phyloP scores from a whole-genome alignment of 2,113 vertebrate genomes.

The Meriones unguiculatus region DNA sequence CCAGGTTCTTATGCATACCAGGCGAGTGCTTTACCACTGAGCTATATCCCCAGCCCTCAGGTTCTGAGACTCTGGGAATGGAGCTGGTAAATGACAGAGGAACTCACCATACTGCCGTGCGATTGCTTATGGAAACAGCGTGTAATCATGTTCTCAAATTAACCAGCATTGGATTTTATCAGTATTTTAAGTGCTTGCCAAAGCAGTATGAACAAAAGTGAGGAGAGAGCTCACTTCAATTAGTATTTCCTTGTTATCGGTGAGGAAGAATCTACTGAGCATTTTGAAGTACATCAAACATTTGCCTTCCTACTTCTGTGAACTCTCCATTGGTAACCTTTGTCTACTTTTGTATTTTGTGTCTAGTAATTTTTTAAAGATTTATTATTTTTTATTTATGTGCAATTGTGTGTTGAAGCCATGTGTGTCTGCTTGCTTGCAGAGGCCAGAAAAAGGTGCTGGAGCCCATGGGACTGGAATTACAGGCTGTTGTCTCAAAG shows the following conservation, averaged over 20 bases:
- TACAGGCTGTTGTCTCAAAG: background rate
- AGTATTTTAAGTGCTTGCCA: background rate
- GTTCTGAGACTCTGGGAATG: background rate
- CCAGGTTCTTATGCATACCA: background rate
- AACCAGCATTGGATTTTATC: background rate
- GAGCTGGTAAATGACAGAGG: background rate
- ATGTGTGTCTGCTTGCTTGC: background rate
- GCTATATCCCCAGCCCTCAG: background rate
- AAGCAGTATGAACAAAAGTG: slow-evolving; percentile 5
- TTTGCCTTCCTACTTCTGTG: background rate
- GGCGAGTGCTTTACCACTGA: background rate
- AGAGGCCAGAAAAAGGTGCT: background rate
- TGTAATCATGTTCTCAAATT: background rate
- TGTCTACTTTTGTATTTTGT: background rate
- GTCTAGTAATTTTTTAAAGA: background rate
- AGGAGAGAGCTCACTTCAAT: background rate
- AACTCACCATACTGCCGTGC: background rate
- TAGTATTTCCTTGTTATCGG: background rate
- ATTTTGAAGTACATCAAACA: background rate
- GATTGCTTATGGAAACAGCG: background rate
- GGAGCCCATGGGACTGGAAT: no score
- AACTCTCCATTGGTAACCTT: background rate
- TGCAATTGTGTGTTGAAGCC: no score
- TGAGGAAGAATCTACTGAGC: background rate
- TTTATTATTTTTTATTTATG: background rate